phyloP scores from a whole-genome alignment of 2,888 invertebrate genomes.

The Alloscopus bannaensis region DNA sequence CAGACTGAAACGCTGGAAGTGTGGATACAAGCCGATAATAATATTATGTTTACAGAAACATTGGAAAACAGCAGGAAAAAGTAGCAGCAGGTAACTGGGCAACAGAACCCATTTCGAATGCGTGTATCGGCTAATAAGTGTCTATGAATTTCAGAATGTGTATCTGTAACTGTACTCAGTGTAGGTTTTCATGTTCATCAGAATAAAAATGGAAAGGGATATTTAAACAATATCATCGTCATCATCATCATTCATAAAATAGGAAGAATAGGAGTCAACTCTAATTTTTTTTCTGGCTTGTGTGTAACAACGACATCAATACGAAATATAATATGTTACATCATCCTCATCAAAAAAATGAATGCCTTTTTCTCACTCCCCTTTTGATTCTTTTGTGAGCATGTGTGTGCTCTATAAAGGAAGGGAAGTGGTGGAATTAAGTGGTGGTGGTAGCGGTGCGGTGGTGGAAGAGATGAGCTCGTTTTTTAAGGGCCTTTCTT shows the following conservation, averaged over 20 bases:
- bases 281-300: neutral
- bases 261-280: slow-evolving; percentile 3
- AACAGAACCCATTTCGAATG: neutral
- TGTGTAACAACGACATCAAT: too few species aligned
- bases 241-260: slow-evolving; percentile 1
- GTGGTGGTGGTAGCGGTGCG: too few species aligned
- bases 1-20: too few species aligned
- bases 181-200: neutral
- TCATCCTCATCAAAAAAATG: slow-evolving; percentile 2
- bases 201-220: neutral
- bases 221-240: slow-evolving; percentile 33
- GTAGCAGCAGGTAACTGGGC: too few species aligned
- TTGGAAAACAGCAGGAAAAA: neutral
- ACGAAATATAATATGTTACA: too few species aligned
- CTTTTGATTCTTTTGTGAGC: neutral
- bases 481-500: slow-evolving; percentile 37
- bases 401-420: too few species aligned
- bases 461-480: slow-evolving; percentile 31
- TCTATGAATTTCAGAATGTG: neutral
- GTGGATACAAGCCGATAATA: neutral
- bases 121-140: neutral
- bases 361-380: neutral
- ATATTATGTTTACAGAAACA: neutral
- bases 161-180: neutral
- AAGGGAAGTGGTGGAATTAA: too few species aligned